phyloP scores from a whole-genome alignment of 2,113 vertebrate genomes.

The Cervus canadensis region DNA sequence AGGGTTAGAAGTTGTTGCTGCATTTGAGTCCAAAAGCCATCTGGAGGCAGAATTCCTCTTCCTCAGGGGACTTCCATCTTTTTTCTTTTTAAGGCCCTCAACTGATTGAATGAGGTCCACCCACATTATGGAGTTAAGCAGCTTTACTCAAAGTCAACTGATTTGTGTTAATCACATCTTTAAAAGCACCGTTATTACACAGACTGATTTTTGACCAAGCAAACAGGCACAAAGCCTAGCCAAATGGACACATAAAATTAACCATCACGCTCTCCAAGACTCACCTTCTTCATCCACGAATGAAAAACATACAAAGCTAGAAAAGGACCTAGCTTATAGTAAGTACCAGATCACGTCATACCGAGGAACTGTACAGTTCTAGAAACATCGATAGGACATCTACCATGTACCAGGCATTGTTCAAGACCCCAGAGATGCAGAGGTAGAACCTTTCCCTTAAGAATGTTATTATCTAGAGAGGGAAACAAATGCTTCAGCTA shows the following conservation, averaged over 20 bases:
- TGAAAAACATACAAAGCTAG: neutral
- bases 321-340: neutral
- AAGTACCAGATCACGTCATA: neutral
- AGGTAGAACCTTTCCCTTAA: neutral
- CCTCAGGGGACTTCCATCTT: neutral
- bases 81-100: neutral
- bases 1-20: neutral
- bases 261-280: neutral
- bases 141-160: neutral
- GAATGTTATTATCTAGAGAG: neutral
- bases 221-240: neutral
- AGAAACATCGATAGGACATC: neutral
- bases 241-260: neutral
- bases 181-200: neutral
- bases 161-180: neutral
- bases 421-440: neutral
- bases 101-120: neutral
- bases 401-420: neutral
- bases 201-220: neutral
- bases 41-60: neutral
- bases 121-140: neutral
- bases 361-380: no score
- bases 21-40: neutral
- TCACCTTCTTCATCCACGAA: neutral
- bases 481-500: neutral